Conservation (phyloP, 2,888 invertebrate species). For the Heliothis peltigera region DNA sequence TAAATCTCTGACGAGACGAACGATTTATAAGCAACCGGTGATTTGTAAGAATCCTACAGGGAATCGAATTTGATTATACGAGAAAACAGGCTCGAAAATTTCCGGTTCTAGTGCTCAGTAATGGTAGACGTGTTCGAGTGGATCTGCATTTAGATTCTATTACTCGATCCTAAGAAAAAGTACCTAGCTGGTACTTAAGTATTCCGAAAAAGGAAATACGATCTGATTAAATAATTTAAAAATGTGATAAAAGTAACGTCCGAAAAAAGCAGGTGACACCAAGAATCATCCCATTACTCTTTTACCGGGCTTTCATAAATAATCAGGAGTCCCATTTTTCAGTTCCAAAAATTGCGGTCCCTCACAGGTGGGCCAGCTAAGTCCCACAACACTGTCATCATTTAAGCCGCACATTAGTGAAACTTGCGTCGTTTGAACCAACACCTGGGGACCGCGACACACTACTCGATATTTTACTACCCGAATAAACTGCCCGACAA, state of each 20-base stretch:
- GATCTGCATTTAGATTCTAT: conserved; percentile 15
- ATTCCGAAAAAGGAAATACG: not conserved
- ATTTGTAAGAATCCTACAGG: conserved; percentile 83
- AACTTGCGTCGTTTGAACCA: conserved; percentile 86
- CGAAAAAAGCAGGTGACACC: conserved; percentile 22
- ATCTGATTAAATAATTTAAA: not conserved
- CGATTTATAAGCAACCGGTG: conserved; percentile 85
- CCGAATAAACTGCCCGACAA: conserved; percentile 76
- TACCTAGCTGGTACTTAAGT: too few relatives aligned
- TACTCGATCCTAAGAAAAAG: not conserved
- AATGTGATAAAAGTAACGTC: conserved; percentile 1
- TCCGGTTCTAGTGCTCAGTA: conserved; percentile 68
- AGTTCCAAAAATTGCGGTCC: conserved; percentile 58
- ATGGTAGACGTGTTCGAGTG: conserved; percentile 37
- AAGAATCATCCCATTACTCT: conserved; percentile 46
- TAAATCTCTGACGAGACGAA: conserved; percentile 80
- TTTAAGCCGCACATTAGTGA: conserved; percentile 88
- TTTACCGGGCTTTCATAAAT: conserved; percentile 48
- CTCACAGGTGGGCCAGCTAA: conserved; percentile 64
- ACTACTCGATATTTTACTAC: conserved; percentile 84
- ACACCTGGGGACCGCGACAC: conserved; percentile 82
- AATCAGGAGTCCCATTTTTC: conserved; percentile 58
- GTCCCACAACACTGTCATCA: conserved; percentile 84
- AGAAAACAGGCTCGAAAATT: conserved; percentile 76
- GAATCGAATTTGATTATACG: conserved; percentile 77